Evolutionary conservation across 2,797 vertebrate genomes (phyloP), one percentile per base, ranked within the genome.

Genomic region (Lacerta agilis): DNA sequence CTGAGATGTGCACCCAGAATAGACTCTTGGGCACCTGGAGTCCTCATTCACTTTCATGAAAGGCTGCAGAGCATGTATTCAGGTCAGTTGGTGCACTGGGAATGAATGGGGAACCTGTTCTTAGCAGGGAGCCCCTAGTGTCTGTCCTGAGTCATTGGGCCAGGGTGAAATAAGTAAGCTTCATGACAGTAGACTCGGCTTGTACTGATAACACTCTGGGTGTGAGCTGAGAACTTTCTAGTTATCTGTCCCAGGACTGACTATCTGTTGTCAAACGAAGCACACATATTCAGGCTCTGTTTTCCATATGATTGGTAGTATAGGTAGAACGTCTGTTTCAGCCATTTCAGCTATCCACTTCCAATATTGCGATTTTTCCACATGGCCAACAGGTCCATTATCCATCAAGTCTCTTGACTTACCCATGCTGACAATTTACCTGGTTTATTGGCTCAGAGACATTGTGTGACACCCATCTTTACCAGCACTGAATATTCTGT

Each of bases 401-500:
- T 58, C 43, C 43, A 71, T 18, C 43, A 79, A 66, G 7, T 20
- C 8, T 41, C 3, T 17, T 64, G 33, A 20, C 33, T n/a, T 49
- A 5, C 20, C 20, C 71, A 81, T 36, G n/a, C 17, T 55, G 9
- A 81, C 80, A 6, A 20, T 85, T 9, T 8, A 75, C 43, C 72
- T 33, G 64, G 91, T 27, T 41, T 87, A 58, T 72, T 88, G n/a
- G 49, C 13, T 71, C 29, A 3, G 17, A 36, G 67, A 79, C 83
- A 18, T 55, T 43, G 25, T 2, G 2, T 67, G 27, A 13, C 29
- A 29, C 9, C 25, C 27, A 45, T 38, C 55, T 23, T 3, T 61
- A 17, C 17, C 36, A 20, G 41, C 86, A 36, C 86, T 92, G 76
- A 77, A 89, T 93, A 29, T 41, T 94, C 90, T 94, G 91, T 94